Conservation (phyloP, 2,113 vertebrate species). For the Campylomormyrus numenius region DNA sequence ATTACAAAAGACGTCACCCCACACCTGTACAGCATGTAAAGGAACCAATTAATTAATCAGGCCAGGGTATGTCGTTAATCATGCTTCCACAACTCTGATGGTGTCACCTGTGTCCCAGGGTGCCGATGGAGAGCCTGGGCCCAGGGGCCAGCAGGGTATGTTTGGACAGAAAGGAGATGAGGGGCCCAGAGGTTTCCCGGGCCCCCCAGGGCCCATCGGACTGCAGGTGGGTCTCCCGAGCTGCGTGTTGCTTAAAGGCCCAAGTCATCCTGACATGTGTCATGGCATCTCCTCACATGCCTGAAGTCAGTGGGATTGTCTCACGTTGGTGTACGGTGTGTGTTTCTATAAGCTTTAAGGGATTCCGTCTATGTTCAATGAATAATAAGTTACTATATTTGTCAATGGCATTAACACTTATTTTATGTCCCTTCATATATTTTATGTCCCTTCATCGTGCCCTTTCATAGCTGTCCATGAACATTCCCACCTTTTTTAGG, state of each 20-base stretch:
- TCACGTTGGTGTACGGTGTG: neutral
- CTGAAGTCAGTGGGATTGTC: neutral
- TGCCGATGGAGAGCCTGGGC: slow-evolving; percentile 89
- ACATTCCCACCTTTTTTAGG: neutral
- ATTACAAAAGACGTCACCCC: neutral
- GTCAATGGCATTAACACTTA: neutral
- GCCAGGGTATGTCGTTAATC: neutral
- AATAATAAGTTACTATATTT: neutral
- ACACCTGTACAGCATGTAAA: neutral
- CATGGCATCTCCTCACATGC: neutral
- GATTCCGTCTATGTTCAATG: neutral
- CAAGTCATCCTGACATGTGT: neutral
- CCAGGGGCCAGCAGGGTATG: slow-evolving; percentile 95
- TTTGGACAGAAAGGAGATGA: slow-evolving; percentile 98
- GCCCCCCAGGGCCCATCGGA: slow-evolving; percentile 90
- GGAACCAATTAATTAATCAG: neutral
- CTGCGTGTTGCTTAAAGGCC: neutral
- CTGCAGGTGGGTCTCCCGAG: slow-evolving; percentile 71
- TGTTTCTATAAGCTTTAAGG: neutral
- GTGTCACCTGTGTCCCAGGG: slow-evolving; percentile 58
- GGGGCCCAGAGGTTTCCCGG: slow-evolving; percentile 89
- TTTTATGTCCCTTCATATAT: neutral
- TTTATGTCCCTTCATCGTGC: neutral
- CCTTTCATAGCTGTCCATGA: neutral
- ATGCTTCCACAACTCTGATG: neutral